Conservation (phyloP, 2,888 invertebrate genomes). For the Colletes collaris region DNA sequence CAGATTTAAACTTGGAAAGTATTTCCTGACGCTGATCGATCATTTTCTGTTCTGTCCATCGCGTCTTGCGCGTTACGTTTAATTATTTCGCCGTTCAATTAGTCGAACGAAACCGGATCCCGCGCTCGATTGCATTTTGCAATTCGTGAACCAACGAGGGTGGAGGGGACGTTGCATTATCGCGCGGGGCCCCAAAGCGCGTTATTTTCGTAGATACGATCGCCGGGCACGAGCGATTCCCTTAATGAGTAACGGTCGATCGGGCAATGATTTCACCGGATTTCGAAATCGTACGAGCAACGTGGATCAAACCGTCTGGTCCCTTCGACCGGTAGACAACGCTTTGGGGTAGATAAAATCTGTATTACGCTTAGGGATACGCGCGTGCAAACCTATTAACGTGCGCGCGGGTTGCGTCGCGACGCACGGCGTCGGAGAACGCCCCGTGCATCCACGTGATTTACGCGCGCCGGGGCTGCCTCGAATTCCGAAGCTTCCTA, state of each 20-base stretch:
- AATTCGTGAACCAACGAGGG: slow-evolving; percentile 33
- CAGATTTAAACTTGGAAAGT: no score
- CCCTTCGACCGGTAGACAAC: slow-evolving; percentile 39
- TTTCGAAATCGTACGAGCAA: slow-evolving; percentile 57
- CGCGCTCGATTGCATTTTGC: slow-evolving; percentile 23
- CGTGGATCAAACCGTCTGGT: slow-evolving; percentile 71
- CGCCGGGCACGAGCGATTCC: slow-evolving; percentile 41
- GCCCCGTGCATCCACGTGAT: slow-evolving; percentile 53
- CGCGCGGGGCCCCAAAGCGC: slow-evolving; percentile 11
- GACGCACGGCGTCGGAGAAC: slow-evolving; percentile 9
- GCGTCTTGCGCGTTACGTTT: slow-evolving; percentile 12
- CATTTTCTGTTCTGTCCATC: background rate
- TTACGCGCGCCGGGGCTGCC: slow-evolving; percentile 54
- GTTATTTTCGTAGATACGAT: slow-evolving; percentile 51
- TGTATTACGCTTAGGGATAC: slow-evolving; percentile 75
- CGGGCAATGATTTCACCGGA: slow-evolving; percentile 58
- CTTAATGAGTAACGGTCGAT: slow-evolving; percentile 55
- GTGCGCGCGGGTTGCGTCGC: slow-evolving; percentile 61
- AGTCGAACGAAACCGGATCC: slow-evolving; percentile 17
- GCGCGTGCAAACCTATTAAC: slow-evolving; percentile 74
- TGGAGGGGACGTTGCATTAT: slow-evolving; percentile 3
- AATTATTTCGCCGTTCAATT: slow-evolving; percentile 27
- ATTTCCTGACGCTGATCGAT: no score
- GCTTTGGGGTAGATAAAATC: slow-evolving; percentile 77
- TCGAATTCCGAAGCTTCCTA: slow-evolving; percentile 53